Conservation (phyloP, 2,797 vertebrate species). For the Pteronotus mesoamericanus region DNA sequence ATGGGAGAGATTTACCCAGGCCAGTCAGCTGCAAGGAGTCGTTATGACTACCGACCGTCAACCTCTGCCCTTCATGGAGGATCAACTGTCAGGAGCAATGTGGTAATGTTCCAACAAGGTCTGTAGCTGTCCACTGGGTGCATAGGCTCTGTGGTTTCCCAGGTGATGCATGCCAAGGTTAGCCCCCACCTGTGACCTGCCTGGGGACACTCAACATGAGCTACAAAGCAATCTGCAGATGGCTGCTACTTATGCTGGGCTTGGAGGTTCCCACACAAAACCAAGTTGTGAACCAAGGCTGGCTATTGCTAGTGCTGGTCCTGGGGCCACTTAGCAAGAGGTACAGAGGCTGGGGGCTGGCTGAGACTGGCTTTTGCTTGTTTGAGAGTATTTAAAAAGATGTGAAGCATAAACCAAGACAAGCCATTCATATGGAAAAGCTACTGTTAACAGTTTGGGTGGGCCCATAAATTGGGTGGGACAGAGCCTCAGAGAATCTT, state of each 20-base stretch:
- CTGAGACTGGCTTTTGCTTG: not conserved
- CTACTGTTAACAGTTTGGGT: not conserved
- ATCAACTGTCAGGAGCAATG: not conserved
- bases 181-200: not conserved
- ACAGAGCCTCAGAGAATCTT: not conserved
- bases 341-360: not conserved
- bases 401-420: not conserved
- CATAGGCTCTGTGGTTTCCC: not conserved
- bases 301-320: not conserved
- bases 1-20: not conserved
- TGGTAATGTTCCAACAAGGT: not conserved
- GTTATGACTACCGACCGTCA: not conserved
- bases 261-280: not conserved
- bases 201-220: not conserved
- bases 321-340: not conserved
- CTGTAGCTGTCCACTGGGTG: not conserved
- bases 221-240: not conserved
- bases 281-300: not conserved
- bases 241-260: not conserved
- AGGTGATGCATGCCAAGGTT: not conserved
- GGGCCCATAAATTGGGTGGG: not conserved
- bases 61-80: not conserved
- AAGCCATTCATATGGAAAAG: not conserved
- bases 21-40: not conserved
- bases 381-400: not conserved